Percentiles rank a stretch among this genome's conserved stretches.
These are phyloP conservation scores for Pristionchus exspectatus DNA, from an alignment of 2,888 invertebrate genomes.

Conservation along the genomic window DNA sequence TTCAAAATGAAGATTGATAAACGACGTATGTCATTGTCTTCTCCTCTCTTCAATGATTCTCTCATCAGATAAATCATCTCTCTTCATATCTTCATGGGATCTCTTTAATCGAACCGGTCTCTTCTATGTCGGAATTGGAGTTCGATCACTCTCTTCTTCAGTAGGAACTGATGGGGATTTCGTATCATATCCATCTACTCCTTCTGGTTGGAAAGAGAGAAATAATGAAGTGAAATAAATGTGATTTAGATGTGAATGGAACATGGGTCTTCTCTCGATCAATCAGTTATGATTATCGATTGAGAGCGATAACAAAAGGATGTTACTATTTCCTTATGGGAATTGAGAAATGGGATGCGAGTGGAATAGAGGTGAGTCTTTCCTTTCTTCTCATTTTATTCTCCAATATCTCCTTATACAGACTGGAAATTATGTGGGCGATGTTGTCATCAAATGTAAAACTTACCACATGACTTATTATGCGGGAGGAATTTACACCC, in stretches of 20 bases:
- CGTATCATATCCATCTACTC: conserved; percentile 39
- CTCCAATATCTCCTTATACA: neutral
- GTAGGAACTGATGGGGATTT: neutral
- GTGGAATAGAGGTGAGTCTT: conserved; percentile 58
- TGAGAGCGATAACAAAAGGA: conserved; percentile 66
- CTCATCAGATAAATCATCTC: conserved; percentile 57
- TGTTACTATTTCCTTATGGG: conserved; percentile 65
- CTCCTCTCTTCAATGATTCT: neutral
- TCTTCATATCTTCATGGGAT: conserved; percentile 59
- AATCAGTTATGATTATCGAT: conserved; percentile 61
- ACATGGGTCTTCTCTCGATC: conserved; percentile 55
- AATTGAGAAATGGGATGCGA: conserved; percentile 61
- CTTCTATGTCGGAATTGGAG: conserved; percentile 68
- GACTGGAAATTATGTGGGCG: conserved; percentile 51
- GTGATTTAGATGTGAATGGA: conserved; percentile 14
- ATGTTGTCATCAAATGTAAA: neutral
- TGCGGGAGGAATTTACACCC: conserved; percentile 61
- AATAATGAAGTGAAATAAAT: neutral
- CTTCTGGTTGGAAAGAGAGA: neutral
- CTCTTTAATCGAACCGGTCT: conserved; percentile 67
- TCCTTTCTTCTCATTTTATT: neutral
- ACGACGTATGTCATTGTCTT: neutral
- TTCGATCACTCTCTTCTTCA: conserved; percentile 44
- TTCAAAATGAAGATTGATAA: conserved; percentile 57
- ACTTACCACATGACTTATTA: conserved; percentile 52